Evolutionary conservation across 1,140 invertebrate species (phyloP).

Genomic region (Pararge aegeria): DNA sequence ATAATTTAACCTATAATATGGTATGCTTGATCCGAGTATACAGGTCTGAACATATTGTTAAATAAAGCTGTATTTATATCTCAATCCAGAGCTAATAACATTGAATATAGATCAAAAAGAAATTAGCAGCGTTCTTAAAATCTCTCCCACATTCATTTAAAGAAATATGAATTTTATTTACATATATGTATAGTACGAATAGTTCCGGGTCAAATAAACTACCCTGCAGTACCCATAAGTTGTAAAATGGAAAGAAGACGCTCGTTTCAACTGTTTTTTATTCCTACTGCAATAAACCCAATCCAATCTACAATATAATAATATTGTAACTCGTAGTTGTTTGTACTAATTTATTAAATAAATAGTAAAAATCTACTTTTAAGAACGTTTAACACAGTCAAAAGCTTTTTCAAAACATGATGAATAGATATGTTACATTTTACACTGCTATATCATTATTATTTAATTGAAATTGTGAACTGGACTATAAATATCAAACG

Average conservation of each 20-base stretch:
- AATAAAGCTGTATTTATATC: constrained; percentile 20
- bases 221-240: background rate
- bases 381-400: background rate
- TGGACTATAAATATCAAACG: too few relatives aligned
- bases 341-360: too few relatives aligned
- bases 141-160: constrained; percentile 27
- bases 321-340: too few relatives aligned
- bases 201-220: background rate
- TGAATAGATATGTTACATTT: too few relatives aligned
- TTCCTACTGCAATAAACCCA: background rate
- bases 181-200: background rate
- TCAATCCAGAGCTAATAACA: constrained; percentile 14
- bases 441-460: too few relatives aligned
- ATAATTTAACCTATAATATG: too few relatives aligned
- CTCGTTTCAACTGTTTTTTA: background rate
- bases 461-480: too few relatives aligned
- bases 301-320: background rate
- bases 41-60: background rate
- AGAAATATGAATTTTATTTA: background rate
- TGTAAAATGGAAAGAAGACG: background rate
- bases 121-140: constrained; percentile 32
- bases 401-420: background rate
- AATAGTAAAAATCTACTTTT: too few relatives aligned
- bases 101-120: constrained; percentile 27
- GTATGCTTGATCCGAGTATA: too few relatives aligned